Base-by-base conservation (phyloP, 2,888 invertebrate genomes). In the Pedicia rivosa region DNA sequence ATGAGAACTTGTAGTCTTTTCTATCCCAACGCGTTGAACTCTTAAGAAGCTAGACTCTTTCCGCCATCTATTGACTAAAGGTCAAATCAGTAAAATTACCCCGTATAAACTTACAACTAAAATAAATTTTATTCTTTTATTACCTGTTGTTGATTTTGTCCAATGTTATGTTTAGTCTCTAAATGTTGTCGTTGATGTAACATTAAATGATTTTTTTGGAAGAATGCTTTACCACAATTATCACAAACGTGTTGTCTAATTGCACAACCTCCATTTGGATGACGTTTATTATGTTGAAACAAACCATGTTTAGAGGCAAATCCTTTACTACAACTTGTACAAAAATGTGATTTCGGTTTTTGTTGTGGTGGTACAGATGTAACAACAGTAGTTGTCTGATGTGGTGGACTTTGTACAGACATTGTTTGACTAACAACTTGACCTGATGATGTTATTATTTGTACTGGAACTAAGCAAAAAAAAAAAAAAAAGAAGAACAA, bases 291-390 rank as follows among this genome's bases (percentile, higher is more conserved):
- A 57, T 84, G 84, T 49, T 83, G 82, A 41, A 80, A 67, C 5
- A 84, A 58, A 1, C 84, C 83, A 46, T 84, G 84, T 54, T 82
- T 82, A 33, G 83, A 81, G 2, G 81, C 81, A 47, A 84, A 84
- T 4, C 79, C 80, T 53, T 81, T 78, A 28, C 80, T 79, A 48
- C 84, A 84, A 49, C 81, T 79, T 17, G 72, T 71, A 51, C 84
- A 84, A 45, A 81, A 69, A 53, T 82, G 80, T 38, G 78, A 72
- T 56, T 83, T 83, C 16, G 78, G 77, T 50, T 80, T 65, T 1
- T 47, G 44, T 22, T 41, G 40, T 27, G 43, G 43, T 17, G 35
- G 15, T 22, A 33, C 25, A 36, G 40, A 10, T 38, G 38, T 15
- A 30, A 38, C 16, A 26, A 35, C 17, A 36, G 34, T 14, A 31